Base-by-base conservation (phyloP, 2,888 invertebrate species). In the Drosophila quasianomalipes region DNA sequence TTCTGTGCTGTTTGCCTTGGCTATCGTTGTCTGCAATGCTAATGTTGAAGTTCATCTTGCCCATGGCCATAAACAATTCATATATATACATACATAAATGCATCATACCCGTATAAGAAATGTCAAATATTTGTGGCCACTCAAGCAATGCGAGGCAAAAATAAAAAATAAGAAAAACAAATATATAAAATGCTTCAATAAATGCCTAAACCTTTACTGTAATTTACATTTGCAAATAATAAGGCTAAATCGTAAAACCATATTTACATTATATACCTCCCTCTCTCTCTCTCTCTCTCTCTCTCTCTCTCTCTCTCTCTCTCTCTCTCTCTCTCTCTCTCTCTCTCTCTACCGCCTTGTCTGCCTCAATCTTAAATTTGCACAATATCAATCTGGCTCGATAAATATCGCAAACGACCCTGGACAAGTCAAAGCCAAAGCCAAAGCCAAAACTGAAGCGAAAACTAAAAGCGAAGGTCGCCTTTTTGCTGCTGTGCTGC, bases 381-480 rank as follows among this genome's bases (percentile, higher is more conserved):
- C 44, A 19, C 31, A 55, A 41, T 30, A 16, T 68, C 9, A 47
- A 16, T 47, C 26, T 26, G 26, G 49, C 35, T 55, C 70, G 66
- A 59, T 53, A 53, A 79, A 39, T 53, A 67, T 72, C 64, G 51
- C 33, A 41, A 37, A 26, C 51, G 81, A 77, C 79, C 81, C 74
- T 81, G 77, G 51, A 31, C 57, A 58, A 79, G 58, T 81, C 81
- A 77, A 79, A 79, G 81, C 77, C 76, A 76, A 79, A 75, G 79
- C 70, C 70, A 78, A 79, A 78, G 66, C 78, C 12, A 41, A 41
- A 44, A 74, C 66, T 73, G 76, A 80, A 65, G 28, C 57, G 44
- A 72, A 80, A 76, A 53, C 39, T 60, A 51, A 77, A 75, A 67
- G 83, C 81, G 86, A 88, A 88, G 89, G 84, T 76, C 83, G 70